Conservation (phyloP, 2,888 invertebrate species). For the Meteorus colon region DNA sequence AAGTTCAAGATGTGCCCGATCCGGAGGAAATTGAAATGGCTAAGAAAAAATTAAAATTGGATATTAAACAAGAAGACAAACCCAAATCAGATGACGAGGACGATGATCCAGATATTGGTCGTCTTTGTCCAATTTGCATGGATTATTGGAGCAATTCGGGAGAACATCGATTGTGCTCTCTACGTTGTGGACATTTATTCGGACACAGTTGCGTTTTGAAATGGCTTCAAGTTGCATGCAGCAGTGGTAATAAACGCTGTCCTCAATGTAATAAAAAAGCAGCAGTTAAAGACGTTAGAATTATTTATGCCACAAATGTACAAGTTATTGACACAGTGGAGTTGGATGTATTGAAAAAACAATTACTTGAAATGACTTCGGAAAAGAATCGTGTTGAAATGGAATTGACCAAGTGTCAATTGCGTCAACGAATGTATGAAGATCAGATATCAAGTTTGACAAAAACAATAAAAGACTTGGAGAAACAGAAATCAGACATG, state of each 20-base stretch:
- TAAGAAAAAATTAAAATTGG: slow-evolving; percentile 24
- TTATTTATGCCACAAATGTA: slow-evolving; percentile 85
- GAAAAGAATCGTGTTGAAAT: slow-evolving; percentile 78
- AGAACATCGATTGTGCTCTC: slow-evolving; percentile 87
- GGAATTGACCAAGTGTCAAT: slow-evolving; percentile 77
- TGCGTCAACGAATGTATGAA: slow-evolving; percentile 70
- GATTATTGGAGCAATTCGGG: slow-evolving; percentile 92
- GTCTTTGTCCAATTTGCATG: slow-evolving; percentile 88
- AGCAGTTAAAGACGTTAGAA: slow-evolving; percentile 80
- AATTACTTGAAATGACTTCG: slow-evolving; percentile 69
- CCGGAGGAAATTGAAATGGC: slow-evolving; percentile 25
- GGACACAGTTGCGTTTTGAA: slow-evolving; percentile 86
- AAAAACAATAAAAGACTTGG: slow-evolving; percentile 60
- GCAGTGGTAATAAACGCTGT: slow-evolving; percentile 79
- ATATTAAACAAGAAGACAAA: slow-evolving; percentile 12
- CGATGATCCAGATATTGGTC: slow-evolving; percentile 49
- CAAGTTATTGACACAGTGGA: slow-evolving; percentile 87
- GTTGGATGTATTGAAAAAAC: slow-evolving; percentile 76
- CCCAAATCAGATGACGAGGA: slow-evolving; percentile 26
- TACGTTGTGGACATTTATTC: slow-evolving; percentile 95
- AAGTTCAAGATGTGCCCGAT: slow-evolving; percentile 8
- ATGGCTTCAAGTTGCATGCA: slow-evolving; percentile 79
- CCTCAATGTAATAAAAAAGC: slow-evolving; percentile 92
- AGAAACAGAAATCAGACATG: slow-evolving; percentile 54
- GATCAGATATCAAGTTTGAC: slow-evolving; percentile 69